Evolutionary conservation across 1,140 invertebrate genomes (phyloP).

Genomic region (Cydia splendana): DNA sequence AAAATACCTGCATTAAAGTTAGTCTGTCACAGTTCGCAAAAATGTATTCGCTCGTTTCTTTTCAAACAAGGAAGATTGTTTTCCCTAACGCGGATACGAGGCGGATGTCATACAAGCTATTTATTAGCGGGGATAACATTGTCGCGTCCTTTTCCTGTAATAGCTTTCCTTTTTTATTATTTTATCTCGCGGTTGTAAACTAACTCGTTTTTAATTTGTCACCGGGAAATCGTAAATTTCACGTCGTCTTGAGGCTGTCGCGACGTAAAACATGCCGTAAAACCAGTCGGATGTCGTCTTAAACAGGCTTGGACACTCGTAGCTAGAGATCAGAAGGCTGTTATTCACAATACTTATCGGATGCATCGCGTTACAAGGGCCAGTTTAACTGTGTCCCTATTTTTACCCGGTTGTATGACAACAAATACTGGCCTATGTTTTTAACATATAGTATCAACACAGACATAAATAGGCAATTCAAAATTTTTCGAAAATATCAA

Average conservation of each 20-base stretch:
- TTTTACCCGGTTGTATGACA: not conserved
- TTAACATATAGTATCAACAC: not conserved
- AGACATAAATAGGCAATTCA: too few relatives aligned
- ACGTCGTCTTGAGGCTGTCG: conserved; percentile 46
- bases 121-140: conserved; percentile 76
- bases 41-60: conserved; percentile 70
- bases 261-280: conserved; percentile 57
- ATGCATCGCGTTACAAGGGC: not conserved
- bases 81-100: conserved; percentile 64
- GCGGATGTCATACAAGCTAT: conserved; percentile 71
- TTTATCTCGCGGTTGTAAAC: conserved; percentile 65
- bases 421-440: not conserved
- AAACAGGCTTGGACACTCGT: conserved; percentile 44
- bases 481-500: too few relatives aligned
- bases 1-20: conserved; percentile 15
- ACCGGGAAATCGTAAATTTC: conserved; percentile 64
- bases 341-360: not conserved
- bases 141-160: conserved; percentile 63
- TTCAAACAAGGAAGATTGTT: conserved; percentile 69
- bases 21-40: conserved; percentile 65
- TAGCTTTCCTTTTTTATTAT: conserved; percentile 70
- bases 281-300: conserved; percentile 52
- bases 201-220: conserved; percentile 77
- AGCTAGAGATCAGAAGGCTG: conserved; percentile 19
- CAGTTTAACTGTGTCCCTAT: not conserved